Evolutionary conservation across 2,888 invertebrate genomes (phyloP).

Genomic region (Drosophila pegasa): DNA sequence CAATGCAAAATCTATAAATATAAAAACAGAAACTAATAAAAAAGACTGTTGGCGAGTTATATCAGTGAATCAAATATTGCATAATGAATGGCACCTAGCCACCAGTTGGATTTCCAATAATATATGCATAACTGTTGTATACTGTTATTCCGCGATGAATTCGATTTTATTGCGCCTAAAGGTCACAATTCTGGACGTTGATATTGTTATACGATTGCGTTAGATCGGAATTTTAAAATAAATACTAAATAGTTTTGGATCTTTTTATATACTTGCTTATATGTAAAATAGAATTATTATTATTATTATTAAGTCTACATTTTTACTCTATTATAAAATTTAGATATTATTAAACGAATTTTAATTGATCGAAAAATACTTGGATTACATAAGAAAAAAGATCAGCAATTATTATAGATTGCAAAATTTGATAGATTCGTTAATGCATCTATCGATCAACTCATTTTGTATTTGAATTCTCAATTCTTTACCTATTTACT

Average conservation of each 20-base stretch:
- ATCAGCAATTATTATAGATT: no score
- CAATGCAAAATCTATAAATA: slow-evolving; percentile 21
- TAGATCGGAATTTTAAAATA: neutral
- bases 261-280: no score
- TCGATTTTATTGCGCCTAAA: slow-evolving; percentile 9
- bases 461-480: no score
- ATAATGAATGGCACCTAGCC: slow-evolving; percentile 38
- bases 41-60: slow-evolving; percentile 14
- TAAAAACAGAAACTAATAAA: slow-evolving; percentile 13
- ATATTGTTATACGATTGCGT: neutral
- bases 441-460: no score
- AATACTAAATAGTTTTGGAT: no score
- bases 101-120: slow-evolving; percentile 27
- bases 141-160: slow-evolving; percentile 40
- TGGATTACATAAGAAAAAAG: no score
- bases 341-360: no score
- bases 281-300: no score
- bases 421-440: no score
- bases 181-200: slow-evolving; percentile 12
- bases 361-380: no score
- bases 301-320: no score
- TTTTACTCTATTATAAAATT: no score
- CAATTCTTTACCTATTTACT: neutral
- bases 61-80: slow-evolving; percentile 43
- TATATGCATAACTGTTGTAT: slow-evolving; percentile 62